phyloP scores from a whole-genome alignment of 2,888 invertebrate genomes.

The Yponomeuta plumbellus region DNA sequence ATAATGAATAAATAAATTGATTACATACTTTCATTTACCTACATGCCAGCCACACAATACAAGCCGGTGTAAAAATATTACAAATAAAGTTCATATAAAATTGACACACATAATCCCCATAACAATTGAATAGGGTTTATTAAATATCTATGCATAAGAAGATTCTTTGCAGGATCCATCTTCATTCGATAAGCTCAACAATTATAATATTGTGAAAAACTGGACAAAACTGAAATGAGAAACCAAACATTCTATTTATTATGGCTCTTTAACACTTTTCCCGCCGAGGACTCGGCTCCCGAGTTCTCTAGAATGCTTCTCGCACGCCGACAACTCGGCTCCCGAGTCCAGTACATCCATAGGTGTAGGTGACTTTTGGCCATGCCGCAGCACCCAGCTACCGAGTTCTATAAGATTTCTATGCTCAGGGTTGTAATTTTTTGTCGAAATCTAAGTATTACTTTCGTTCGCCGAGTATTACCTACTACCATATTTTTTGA shows the following conservation, averaged over 20 bases:
- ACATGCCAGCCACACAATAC: background rate
- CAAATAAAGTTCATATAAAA: slow-evolving; percentile 8
- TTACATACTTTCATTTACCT: background rate
- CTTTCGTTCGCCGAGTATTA: too few relatives aligned
- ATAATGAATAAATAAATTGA: background rate
- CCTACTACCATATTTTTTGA: too few relatives aligned
- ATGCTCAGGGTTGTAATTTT: too few relatives aligned
- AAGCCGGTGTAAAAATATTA: slow-evolving; percentile 2
- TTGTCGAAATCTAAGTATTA: too few relatives aligned
- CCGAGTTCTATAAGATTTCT: too few relatives aligned
- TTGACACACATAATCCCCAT: background rate
- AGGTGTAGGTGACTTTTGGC: too few relatives aligned
- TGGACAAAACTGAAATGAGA: background rate
- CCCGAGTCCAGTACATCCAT: too few relatives aligned
- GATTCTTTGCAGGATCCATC: background rate
- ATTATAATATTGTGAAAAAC: background rate
- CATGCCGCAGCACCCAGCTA: too few relatives aligned
- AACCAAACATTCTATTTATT: background rate
- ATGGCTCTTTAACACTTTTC: too few relatives aligned
- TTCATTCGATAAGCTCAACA: background rate
- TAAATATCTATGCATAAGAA: background rate
- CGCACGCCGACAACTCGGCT: too few relatives aligned
- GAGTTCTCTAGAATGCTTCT: too few relatives aligned
- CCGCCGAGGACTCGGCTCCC: too few relatives aligned
- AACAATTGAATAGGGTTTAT: background rate